Base-by-base conservation (phyloP, 2,797 vertebrate genomes). In the Eleutherodactylus coqui region DNA sequence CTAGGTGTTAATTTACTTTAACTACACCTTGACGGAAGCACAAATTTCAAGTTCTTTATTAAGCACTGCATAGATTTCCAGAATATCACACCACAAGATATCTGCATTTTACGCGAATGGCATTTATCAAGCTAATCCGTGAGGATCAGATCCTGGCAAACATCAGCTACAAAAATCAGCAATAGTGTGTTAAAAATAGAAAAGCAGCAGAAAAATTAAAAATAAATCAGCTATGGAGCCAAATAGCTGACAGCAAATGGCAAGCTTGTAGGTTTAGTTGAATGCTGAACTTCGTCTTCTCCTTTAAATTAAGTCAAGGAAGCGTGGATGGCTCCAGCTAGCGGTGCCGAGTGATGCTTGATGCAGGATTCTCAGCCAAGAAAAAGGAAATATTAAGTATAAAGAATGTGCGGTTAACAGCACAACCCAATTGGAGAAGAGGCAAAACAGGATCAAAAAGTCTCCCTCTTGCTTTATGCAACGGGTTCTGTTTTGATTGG, bases 331-430 rank as follows among this genome's bases (percentile, higher is more conserved):
- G 58, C 70, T 85, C 77, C 58, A 75, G 86, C 76, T 70, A 84
- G 77, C 29, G 77, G 69, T 70, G 82, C 76, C 47, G 58, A 87
- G 82, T 69, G 77, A 87, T 51, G 73, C 58, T 73, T 76, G 69
- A 85, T 55, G n/a, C 45, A 70, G 32, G 70, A 45, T 70, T 69
- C 70, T 67, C 86, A 81, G 82, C 86, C 82, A 87, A 87, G 77
- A 67, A 84, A 87, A 87, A 87, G 82, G 86, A 87, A 87, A 85
- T 81, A 53, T 83, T 79, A 87, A 55, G 77, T 81, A 80, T 81
- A 76, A 87, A 79, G 86, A 70, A 87, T 87, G 86, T 87, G 86
- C 43, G 82, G 86, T 85, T 81, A 45, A 51, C 27, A 81, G 72
- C 45, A 84, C 70, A 70, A 81, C 82, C 77, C 78, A 87, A 81